Evolutionary conservation across 2,888 invertebrate species (phyloP).

Genomic region (Seira ritae): DNA sequence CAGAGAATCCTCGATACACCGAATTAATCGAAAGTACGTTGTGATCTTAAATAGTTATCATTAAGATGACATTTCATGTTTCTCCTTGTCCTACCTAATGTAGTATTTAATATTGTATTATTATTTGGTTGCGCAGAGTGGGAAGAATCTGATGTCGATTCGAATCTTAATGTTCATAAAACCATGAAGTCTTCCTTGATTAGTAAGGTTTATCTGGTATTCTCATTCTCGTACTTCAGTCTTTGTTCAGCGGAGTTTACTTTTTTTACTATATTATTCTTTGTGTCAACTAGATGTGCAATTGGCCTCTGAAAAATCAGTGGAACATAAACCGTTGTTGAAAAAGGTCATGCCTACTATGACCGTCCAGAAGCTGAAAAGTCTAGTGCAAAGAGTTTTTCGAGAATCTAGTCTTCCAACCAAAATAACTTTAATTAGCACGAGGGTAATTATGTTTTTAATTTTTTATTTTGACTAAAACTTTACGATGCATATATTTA

Average conservation of each 20-base stretch:
- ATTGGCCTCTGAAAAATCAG: constrained; percentile 44
- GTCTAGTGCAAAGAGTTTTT: constrained; percentile 87
- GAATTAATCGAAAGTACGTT: constrained; percentile 85
- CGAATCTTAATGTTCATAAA: constrained; percentile 79
- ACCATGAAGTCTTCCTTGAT: constrained; percentile 85
- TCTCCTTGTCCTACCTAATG: too few relatives aligned
- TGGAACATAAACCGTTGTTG: constrained; percentile 75
- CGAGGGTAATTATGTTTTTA: constrained; percentile 75
- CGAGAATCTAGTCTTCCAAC: constrained; percentile 76
- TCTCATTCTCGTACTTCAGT: not conserved
- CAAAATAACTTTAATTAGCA: constrained; percentile 76
- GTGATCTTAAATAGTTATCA: constrained; percentile 25
- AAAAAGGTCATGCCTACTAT: constrained; percentile 87
- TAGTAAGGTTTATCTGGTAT: constrained; percentile 74
- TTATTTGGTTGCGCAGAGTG: constrained; percentile 80
- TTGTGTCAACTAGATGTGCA: constrained; percentile 44
- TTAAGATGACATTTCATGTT: too few relatives aligned
- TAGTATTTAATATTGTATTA: not conserved
- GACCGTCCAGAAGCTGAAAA: constrained; percentile 88
- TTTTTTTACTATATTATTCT: constrained; percentile 25
- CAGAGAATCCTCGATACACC: constrained; percentile 86
- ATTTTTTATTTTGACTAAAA: not conserved
- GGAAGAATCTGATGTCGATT: constrained; percentile 88
- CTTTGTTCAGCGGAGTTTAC: constrained; percentile 65
- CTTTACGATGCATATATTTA: not conserved